These are phyloP conservation scores for Trachemys scripta DNA, from an alignment of 2,113 vertebrate genomes.

Conservation along the genomic window DNA sequence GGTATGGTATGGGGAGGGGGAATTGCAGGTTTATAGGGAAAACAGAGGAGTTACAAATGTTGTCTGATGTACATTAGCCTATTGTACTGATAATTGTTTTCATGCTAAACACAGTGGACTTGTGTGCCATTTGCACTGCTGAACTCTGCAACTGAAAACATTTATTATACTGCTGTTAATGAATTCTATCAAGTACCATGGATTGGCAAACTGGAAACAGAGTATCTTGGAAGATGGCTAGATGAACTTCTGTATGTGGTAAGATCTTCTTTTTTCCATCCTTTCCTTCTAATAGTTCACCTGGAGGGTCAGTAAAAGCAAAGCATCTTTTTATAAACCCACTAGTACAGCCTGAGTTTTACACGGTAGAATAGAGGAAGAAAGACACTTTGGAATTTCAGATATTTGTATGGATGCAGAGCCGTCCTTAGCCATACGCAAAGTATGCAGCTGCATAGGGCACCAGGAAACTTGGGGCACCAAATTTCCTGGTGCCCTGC, in stretches of 20 bases:
- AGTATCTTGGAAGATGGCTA: conserved; percentile 22
- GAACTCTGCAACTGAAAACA: conserved; percentile 42
- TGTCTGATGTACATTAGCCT: rapidly evolving
- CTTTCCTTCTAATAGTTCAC: not conserved
- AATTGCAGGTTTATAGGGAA: not conserved
- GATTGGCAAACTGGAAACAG: not conserved
- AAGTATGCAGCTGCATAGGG: no score
- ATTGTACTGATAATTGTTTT: conserved; percentile 29
- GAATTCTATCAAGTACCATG: not conserved
- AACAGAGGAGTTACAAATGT: not conserved
- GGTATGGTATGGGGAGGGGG: not conserved
- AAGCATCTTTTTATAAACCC: not conserved
- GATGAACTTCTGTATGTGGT: not conserved
- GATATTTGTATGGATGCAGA: not conserved
- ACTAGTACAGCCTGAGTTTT: not conserved
- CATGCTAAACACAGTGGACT: not conserved
- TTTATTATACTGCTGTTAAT: not conserved
- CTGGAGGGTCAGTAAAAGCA: not conserved
- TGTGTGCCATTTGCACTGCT: not conserved
- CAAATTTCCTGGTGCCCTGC: no score
- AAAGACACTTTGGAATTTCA: no score
- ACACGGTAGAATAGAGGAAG: no score
- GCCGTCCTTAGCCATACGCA: no score
- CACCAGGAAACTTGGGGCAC: no score
- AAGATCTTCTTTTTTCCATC: not conserved